These are phyloP conservation scores for Magallana gigas DNA, from an alignment of 1,140 invertebrate genomes.

Conservation along the genomic window DNA sequence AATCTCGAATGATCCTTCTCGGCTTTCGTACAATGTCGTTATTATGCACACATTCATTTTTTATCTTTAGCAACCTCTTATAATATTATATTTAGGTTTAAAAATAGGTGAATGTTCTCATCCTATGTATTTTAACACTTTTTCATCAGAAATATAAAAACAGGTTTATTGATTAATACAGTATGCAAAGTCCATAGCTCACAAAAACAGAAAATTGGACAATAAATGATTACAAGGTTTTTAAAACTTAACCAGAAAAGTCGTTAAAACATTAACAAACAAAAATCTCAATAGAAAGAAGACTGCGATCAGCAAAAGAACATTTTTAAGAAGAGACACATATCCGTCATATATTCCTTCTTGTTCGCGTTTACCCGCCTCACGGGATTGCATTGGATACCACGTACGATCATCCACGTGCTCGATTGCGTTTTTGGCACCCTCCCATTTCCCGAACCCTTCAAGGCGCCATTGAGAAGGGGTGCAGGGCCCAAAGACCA, in stretches of 20 bases:
- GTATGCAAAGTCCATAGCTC: too few relatives aligned
- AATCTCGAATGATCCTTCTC: too few relatives aligned
- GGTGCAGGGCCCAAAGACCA: slow-evolving; percentile 75
- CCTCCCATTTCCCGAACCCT: slow-evolving; percentile 78
- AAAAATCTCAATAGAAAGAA: slow-evolving; percentile 33
- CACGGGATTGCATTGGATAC: slow-evolving; percentile 59
- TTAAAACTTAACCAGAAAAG: slow-evolving; percentile 45
- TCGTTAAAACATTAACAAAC: slow-evolving; percentile 49
- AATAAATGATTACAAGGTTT: too few relatives aligned
- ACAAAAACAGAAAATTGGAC: too few relatives aligned
- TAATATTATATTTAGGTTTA: too few relatives aligned
- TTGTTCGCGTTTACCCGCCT: slow-evolving; percentile 53
- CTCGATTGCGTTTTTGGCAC: slow-evolving; percentile 77
- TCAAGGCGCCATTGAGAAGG: slow-evolving; percentile 80
- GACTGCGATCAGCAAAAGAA: slow-evolving; percentile 39
- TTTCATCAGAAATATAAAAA: too few relatives aligned
- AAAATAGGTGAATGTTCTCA: too few relatives aligned
- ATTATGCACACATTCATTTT: too few relatives aligned
- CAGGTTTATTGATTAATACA: too few relatives aligned
- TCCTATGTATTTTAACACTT: too few relatives aligned
- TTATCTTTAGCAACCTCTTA: too few relatives aligned
- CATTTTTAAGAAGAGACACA: slow-evolving; percentile 56
- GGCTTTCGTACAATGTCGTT: too few relatives aligned
- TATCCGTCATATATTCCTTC: slow-evolving; percentile 65
- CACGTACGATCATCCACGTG: slow-evolving; percentile 58